phyloP scores from a whole-genome alignment of 1,140 invertebrate genomes.

The Megalonaias nervosa region DNA sequence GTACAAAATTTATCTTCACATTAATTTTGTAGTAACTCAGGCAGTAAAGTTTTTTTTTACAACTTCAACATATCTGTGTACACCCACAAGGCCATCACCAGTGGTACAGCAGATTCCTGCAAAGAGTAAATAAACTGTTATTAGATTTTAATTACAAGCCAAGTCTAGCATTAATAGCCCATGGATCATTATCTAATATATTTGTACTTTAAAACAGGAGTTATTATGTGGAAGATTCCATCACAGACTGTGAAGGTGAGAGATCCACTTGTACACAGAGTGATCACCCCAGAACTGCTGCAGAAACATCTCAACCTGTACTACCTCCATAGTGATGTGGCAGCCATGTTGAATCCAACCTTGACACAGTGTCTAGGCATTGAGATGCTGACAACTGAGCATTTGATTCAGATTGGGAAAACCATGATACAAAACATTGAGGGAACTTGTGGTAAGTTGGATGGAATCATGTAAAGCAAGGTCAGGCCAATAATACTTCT shows the following conservation, averaged over 20 bases:
- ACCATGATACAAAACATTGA: slow-evolving; percentile 38
- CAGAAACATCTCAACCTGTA: slow-evolving; percentile 57
- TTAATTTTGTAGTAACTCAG: too few species aligned
- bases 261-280: slow-evolving; percentile 56
- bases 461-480: too few species aligned
- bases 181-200: too few species aligned
- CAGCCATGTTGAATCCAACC: slow-evolving; percentile 46
- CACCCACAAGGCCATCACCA: too few species aligned
- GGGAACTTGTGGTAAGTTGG: slow-evolving; percentile 12
- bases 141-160: too few species aligned
- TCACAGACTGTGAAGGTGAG: slow-evolving; percentile 62
- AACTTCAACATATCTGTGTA: too few species aligned
- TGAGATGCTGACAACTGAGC: slow-evolving; percentile 58
- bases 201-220: slow-evolving; percentile 31
- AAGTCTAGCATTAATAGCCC: too few species aligned
- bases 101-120: too few species aligned
- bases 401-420: slow-evolving; percentile 63
- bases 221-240: slow-evolving; percentile 61
- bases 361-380: slow-evolving; percentile 63
- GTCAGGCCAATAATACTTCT: too few species aligned
- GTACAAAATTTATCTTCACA: too few species aligned
- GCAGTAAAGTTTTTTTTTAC: too few species aligned
- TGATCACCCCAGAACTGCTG: slow-evolving; percentile 61
- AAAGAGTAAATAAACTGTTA: too few species aligned
- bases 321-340: slow-evolving; percentile 63